These are phyloP conservation scores for Tachysurus vachellii DNA, from an alignment of 2,113 vertebrate genomes.

Conservation along the genomic window DNA sequence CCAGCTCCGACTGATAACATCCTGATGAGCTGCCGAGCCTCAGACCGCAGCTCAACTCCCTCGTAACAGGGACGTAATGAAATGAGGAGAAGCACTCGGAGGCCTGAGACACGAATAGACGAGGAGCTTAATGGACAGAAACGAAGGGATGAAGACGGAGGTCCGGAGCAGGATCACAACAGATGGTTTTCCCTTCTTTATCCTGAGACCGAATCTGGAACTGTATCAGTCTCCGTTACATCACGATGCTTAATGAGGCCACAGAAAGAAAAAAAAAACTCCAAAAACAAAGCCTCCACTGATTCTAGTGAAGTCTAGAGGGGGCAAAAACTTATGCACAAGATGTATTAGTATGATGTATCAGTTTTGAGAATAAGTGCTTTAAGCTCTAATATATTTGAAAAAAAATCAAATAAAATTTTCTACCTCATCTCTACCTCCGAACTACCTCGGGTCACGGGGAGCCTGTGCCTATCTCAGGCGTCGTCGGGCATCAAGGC, in stretches of 20 bases:
- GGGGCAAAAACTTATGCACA: too few species aligned
- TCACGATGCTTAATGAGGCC: too few species aligned
- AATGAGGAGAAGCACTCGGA: neutral
- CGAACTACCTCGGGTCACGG: too few species aligned
- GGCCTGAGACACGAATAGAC: neutral
- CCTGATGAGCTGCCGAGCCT: conserved; percentile 1
- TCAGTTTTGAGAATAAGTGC: neutral
- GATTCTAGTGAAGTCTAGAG: neutral
- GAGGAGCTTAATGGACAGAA: neutral
- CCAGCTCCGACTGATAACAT: conserved; percentile 47
- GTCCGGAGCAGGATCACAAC: too few species aligned
- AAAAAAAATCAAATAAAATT: neutral
- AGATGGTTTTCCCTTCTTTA: too few species aligned
- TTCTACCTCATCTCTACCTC: too few species aligned
- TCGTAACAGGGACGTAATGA: neutral
- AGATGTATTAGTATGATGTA: too few species aligned
- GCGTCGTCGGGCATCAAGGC: too few species aligned
- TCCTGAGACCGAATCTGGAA: neutral
- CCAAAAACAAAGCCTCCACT: neutral
- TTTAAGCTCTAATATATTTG: neutral
- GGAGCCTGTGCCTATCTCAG: too few species aligned
- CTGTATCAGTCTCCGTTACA: too few species aligned
- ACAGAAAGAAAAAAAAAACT: neutral
- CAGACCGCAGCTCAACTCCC: neutral
- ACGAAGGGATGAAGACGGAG: neutral